Evolutionary conservation across 1,140 invertebrate genomes (phyloP).

Genomic region (Asbolus verrucosus): DNA sequence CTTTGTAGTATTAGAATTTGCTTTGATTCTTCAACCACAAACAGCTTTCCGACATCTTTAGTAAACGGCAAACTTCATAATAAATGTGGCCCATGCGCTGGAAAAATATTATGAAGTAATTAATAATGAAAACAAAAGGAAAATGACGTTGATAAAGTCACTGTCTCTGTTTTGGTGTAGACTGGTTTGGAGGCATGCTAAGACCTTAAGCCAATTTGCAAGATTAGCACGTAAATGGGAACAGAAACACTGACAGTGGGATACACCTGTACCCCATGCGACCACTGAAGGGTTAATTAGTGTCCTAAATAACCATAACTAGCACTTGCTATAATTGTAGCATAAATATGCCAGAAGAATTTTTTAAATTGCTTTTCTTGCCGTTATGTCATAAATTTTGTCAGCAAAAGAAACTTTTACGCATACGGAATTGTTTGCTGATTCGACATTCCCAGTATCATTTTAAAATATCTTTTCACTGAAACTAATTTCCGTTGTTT

Average conservation of each 20-base stretch:
- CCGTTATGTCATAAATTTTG: too few species aligned
- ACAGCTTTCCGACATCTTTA: too few species aligned
- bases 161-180: slow-evolving; percentile 1
- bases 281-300: slow-evolving; percentile 38
- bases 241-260: slow-evolving; percentile 34
- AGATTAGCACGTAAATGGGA: slow-evolving; percentile 37
- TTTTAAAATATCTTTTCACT: background rate
- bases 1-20: too few species aligned
- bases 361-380: too few species aligned
- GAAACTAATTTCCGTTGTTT: slow-evolving; percentile 6
- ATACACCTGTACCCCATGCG: slow-evolving; percentile 32
- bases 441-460: background rate
- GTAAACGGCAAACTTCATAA: too few species aligned
- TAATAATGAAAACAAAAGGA: slow-evolving; percentile 9
- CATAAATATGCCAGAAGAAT: background rate
- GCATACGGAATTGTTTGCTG: too few species aligned
- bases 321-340: slow-evolving; percentile 4
- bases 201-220: slow-evolving; percentile 38
- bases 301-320: slow-evolving; percentile 35
- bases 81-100: background rate
- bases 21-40: too few species aligned
- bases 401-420: too few species aligned
- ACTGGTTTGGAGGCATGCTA: slow-evolving; percentile 17
- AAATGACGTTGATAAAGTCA: slow-evolving; percentile 23
- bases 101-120: slow-evolving; percentile 2